Evolutionary conservation across 2,113 vertebrate genomes (phyloP).

Genomic region (Pseudopodoces humilis): DNA sequence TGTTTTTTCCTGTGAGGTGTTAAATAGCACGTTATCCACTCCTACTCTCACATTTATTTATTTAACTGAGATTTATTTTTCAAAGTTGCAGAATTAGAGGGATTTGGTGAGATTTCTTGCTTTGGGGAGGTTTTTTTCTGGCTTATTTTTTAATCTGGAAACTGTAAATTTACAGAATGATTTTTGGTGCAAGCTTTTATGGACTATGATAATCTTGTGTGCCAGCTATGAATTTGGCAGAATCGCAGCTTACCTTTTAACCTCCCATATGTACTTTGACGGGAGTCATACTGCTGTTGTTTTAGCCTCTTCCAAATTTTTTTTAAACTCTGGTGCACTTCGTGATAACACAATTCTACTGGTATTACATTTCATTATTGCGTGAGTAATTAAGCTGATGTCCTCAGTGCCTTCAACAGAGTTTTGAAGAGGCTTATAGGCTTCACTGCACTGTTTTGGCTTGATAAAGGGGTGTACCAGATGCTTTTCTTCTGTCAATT

Average conservation of each 20-base stretch:
- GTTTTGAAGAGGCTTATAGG: constrained; percentile 8
- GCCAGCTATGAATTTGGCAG: neutral
- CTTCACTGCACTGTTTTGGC: neutral
- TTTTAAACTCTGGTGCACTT: neutral
- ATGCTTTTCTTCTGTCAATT: neutral
- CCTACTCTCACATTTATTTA: neutral
- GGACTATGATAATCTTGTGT: neutral
- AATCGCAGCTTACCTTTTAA: constrained; percentile 33
- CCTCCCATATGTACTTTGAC: neutral
- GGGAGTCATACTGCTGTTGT: neutral
- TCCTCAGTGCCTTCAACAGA: neutral
- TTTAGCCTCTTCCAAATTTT: constrained; percentile 29
- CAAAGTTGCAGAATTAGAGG: neutral
- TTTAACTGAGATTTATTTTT: neutral
- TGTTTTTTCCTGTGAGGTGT: neutral
- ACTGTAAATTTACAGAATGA: neutral
- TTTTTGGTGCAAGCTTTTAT: neutral
- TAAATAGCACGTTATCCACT: neutral
- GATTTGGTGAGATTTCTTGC: neutral
- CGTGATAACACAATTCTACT: neutral
- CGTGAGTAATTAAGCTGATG: neutral
- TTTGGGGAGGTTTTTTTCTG: neutral
- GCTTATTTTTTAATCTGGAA: neutral
- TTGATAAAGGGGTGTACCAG: neutral
- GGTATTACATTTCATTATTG: neutral